These are phyloP conservation scores for Lithophane socia DNA, from an alignment of 2,888 invertebrate species.

Conservation along the genomic window DNA sequence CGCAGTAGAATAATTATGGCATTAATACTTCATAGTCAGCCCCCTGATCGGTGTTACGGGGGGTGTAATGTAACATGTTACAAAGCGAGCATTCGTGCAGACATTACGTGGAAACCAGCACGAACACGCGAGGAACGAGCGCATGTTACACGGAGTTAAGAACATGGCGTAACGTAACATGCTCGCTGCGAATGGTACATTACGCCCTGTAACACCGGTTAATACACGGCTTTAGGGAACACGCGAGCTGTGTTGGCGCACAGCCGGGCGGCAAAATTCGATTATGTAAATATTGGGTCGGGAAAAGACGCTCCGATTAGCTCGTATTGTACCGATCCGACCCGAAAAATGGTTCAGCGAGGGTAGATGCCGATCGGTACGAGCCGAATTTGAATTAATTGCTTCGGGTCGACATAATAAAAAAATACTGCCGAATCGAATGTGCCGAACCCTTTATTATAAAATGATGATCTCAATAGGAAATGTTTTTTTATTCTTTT, in stretches of 20 bases:
- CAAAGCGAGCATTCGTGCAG: too few relatives aligned
- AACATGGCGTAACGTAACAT: too few relatives aligned
- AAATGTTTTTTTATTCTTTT: neutral
- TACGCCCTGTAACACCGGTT: too few relatives aligned
- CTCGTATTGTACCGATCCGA: neutral
- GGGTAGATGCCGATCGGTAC: neutral
- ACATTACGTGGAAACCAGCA: too few relatives aligned
- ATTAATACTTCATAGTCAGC: too few relatives aligned
- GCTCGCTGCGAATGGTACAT: too few relatives aligned
- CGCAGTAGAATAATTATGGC: too few relatives aligned
- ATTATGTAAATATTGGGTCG: neutral
- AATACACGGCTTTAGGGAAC: too few relatives aligned
- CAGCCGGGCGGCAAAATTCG: neutral
- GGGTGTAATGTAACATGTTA: too few relatives aligned
- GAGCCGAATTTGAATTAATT: neutral
- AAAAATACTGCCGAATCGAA: neutral
- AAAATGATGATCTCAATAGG: conserved; percentile 28
- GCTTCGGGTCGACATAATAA: neutral
- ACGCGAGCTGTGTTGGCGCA: neutral
- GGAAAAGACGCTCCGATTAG: neutral
- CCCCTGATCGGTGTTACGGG: too few relatives aligned
- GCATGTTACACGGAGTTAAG: too few relatives aligned
- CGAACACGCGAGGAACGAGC: too few relatives aligned
- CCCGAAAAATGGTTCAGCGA: neutral
- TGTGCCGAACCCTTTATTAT: neutral